phyloP scores from a whole-genome alignment of 2,888 invertebrate species.

The Lasius fuliginosus region DNA sequence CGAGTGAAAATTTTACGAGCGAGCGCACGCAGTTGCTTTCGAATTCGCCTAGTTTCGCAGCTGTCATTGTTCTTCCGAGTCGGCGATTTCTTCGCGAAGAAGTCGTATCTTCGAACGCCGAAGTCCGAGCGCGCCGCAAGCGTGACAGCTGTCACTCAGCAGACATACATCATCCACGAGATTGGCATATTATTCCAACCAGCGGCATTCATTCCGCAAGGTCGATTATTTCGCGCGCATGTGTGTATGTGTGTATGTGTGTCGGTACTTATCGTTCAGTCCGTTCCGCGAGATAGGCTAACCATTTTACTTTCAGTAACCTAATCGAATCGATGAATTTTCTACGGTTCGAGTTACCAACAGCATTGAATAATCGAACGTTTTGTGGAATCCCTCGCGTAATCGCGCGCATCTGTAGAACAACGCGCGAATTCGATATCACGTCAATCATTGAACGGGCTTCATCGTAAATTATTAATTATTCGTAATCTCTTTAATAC shows the following conservation, averaged over 20 bases:
- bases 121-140: conserved; percentile 36
- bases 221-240: conserved; percentile 42
- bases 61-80: conserved; percentile 42
- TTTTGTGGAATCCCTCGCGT: conserved; percentile 17
- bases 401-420: neutral
- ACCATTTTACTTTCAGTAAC: conserved; percentile 13
- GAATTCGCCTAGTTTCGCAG: conserved; percentile 47
- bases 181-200: conserved; percentile 58
- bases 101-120: neutral
- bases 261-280: neutral
- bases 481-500: neutral
- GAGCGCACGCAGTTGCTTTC: conserved; percentile 57
- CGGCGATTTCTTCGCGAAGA: conserved; percentile 22
- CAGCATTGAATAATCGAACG: conserved; percentile 39
- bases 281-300: conserved; percentile 17
- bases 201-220: conserved; percentile 47
- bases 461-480: neutral
- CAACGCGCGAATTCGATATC: neutral
- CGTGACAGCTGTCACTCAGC: conserved; percentile 73
- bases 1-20: conserved; percentile 49
- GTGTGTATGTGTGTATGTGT: neutral
- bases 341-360: neutral
- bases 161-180: conserved; percentile 59
- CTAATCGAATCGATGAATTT: conserved; percentile 49
- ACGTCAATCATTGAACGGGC: neutral